Evolutionary conservation across 2,797 vertebrate species (phyloP), one percentile per base, ranked within the genome.

Genomic region (Pangasius larnaudii): DNA sequence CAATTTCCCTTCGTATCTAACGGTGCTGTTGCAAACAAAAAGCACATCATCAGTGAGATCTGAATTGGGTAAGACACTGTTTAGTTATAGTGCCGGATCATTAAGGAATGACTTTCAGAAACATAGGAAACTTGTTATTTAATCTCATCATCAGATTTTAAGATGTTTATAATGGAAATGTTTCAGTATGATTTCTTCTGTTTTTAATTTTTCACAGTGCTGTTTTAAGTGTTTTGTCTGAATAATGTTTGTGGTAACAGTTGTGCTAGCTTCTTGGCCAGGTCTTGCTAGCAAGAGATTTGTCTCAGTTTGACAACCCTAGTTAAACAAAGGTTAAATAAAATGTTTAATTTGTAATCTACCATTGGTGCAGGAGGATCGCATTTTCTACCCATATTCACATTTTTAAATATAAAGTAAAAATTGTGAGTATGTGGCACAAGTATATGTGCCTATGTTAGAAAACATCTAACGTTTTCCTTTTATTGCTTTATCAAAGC

Each of bases 401-500:
- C 30, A 53, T 58, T 56, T 59, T 24, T 14, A 80, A 58, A 56
- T 61, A 27, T 36, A 33, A 78, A 53, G 42, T 42, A 42, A 42
- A 42, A 42, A 42, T 42, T 42, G 39, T 42, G 42, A 42, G 6
- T 42, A 42, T 42, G 42, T 42, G 42, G 42, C 42, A 42, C 42
- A 42, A 46, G 16, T 81, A 24, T n/a, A 42, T 24, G 8, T 24
- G 8, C 30, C 36, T 10, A 49, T 77, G 22, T 83, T 86, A 59
- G 18, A 74, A 74, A 81, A 75, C 30, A 24, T 27, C 39, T 42
- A 67, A 33, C 2, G 0, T 16, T 61, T 59, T 82, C 4, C 18
- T 79, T 88, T 85, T 85, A 80, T 80, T 61, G 84, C 63, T 59
- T 63, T 87, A 51, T 82, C n/a, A 84, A 80, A 89, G 79, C 87